Evolutionary conservation across 2,797 vertebrate genomes (phyloP).

Genomic region (Phalloptychus januarius): DNA sequence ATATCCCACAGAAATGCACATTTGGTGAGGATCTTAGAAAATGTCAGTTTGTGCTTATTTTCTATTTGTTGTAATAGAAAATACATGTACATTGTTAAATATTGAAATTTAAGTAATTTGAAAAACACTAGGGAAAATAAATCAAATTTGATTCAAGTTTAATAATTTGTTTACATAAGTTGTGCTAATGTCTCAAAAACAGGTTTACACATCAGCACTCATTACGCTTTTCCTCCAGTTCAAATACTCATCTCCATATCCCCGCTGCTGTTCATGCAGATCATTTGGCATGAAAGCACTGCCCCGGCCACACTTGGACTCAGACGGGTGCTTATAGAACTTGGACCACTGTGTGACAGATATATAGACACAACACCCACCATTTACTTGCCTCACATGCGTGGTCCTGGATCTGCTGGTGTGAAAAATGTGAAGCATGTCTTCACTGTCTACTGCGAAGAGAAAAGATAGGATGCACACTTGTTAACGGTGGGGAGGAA

Average conservation of each 20-base stretch:
- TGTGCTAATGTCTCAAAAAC: background rate
- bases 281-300: background rate
- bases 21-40: background rate
- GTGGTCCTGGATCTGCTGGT: slow-evolving; percentile 54
- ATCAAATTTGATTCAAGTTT: background rate
- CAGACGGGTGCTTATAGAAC: background rate
- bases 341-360: slow-evolving; percentile 34
- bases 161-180: background rate
- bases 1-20: too few species aligned
- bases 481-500: slow-evolving; percentile 52
- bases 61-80: too few species aligned
- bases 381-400: slow-evolving; percentile 40
- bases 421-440: slow-evolving; percentile 81
- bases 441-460: slow-evolving; percentile 77
- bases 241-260: background rate
- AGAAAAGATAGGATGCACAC: slow-evolving; percentile 46
- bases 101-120: too few species aligned
- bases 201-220: background rate
- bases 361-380: slow-evolving; percentile 52
- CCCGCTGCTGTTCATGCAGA: background rate
- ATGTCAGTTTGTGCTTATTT: background rate
- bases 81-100: background rate
- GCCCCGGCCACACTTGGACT: background rate
- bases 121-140: background rate
- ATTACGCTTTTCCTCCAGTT: background rate